Conservation (phyloP, 2,797 vertebrate species). For the Anguilla megastoma region DNA sequence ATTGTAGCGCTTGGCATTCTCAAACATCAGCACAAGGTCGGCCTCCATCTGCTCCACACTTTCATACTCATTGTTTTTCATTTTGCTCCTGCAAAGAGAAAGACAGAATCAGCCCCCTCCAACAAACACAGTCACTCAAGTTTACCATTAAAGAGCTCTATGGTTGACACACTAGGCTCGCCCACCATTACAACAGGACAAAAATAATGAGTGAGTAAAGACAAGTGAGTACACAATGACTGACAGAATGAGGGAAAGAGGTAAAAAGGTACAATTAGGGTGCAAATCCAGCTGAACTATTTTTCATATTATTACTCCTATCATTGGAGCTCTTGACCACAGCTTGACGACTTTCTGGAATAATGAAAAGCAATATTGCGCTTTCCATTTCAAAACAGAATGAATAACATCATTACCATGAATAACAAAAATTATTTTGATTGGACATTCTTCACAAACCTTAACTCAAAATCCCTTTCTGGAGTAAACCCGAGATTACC, state of each 20-base stretch:
- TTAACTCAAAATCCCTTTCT: no score
- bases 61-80: conserved; percentile 95
- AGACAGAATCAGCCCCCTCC: conserved; percentile 36
- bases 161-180: neutral
- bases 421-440: no score
- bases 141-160: neutral
- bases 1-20: conserved; percentile 97
- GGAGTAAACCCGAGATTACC: neutral
- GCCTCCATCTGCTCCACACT: conserved; percentile 89
- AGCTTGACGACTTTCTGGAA: neutral
- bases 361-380: neutral
- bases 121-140: neutral
- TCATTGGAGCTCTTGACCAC: neutral
- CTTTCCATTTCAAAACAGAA: neutral
- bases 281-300: neutral
- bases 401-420: neutral
- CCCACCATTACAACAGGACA: neutral
- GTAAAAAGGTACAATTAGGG: neutral
- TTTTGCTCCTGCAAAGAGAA: conserved; percentile 82
- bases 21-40: conserved; percentile 95
- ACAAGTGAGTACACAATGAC: neutral
- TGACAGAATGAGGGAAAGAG: neutral
- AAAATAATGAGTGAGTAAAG: neutral
- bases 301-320: neutral
- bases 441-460: no score